Conservation (phyloP, 2,888 invertebrate species). For the Hirtodrosophila histrioides region DNA sequence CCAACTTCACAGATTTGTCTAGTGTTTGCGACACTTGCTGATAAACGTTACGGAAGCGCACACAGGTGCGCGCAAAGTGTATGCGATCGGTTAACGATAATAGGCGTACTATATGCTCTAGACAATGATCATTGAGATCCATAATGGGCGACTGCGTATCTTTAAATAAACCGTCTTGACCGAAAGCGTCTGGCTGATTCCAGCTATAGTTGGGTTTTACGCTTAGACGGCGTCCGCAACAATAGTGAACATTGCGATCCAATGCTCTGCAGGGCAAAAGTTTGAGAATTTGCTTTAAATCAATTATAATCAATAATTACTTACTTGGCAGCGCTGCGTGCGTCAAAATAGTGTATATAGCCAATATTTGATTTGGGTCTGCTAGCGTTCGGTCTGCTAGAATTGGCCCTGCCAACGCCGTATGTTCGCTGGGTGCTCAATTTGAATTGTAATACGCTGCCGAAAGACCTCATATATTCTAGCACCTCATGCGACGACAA, state of each 20-base stretch:
- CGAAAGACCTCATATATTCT: constrained; percentile 37
- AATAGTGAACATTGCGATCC: constrained; percentile 24
- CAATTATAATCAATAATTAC: constrained; percentile 6
- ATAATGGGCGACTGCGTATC: too few relatives aligned
- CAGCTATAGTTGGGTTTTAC: constrained; percentile 62
- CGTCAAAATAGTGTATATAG: constrained; percentile 28
- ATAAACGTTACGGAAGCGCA: too few relatives aligned
- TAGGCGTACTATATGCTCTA: too few relatives aligned
- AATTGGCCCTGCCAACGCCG: too few relatives aligned
- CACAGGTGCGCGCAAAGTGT: too few relatives aligned
- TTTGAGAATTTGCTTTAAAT: too few relatives aligned
- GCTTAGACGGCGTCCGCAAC: constrained; percentile 19
- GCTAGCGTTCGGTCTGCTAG: not conserved
- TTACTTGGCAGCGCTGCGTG: constrained; percentile 49
- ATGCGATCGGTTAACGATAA: too few relatives aligned
- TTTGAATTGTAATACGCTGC: constrained; percentile 28
- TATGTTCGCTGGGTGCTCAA: constrained; percentile 1
- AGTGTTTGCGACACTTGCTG: too few relatives aligned
- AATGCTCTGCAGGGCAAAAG: constrained; percentile 21
- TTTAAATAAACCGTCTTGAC: not conserved
- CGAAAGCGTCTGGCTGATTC: constrained; percentile 55
- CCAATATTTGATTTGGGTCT: constrained; percentile 16
- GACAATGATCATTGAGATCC: too few relatives aligned
- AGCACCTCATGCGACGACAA: constrained; percentile 8
- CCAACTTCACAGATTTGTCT: too few relatives aligned